Evolutionary conservation across 1,140 invertebrate species (phyloP), one percentile per base, ranked within the genome.

Genomic region (Cyclargus thomasi): DNA sequence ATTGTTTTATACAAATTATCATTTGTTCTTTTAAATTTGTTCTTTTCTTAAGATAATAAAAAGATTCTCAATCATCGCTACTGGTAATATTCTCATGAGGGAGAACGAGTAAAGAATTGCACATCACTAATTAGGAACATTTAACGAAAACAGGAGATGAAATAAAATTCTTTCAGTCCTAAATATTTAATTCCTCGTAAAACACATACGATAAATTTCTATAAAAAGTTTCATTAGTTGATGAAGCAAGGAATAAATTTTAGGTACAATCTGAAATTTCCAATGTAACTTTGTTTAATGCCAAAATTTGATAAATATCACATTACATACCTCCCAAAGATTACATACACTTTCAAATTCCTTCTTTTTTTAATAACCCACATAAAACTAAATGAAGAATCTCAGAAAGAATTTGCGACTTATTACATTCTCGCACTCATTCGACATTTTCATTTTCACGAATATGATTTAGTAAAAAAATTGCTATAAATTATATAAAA

Each of bases 251-350:
- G 39, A 47, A 16, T 16, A 16, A 47, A 47, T 8, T 47, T 47
- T 47, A 8, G 8, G 39, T 8, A 47, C 39, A 47, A 47, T 59
- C 53, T 17, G 17, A 20, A 57, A 57, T 57, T 18, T 21, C 55
- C 53, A 18, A 55, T 16, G 17, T 17, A 18, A 8, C 18, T 14
- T 16, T 0, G 4, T 55, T 55, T 55, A 1, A 17, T 21, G 20
- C 10, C 20, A 59, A 59, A 20, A 59, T 18, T 59, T n/a, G 55
- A 20, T 59, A 59, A 20, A 59, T 59, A 59, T 14, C 53, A 18
- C 18, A 18, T 59, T 11, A 59, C 55, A 59, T 18, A 11, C 55
- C 1, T 29, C 29, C 8, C 8, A 10, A 10, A 59, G 21, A 2
- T 59, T 59, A 20, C 17, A 47, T 11, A 18, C 18, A 20, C 53